Evolutionary conservation across 2,113 vertebrate genomes (phyloP), one percentile per base, ranked within the genome.

Genomic region (Symphodus melops): DNA sequence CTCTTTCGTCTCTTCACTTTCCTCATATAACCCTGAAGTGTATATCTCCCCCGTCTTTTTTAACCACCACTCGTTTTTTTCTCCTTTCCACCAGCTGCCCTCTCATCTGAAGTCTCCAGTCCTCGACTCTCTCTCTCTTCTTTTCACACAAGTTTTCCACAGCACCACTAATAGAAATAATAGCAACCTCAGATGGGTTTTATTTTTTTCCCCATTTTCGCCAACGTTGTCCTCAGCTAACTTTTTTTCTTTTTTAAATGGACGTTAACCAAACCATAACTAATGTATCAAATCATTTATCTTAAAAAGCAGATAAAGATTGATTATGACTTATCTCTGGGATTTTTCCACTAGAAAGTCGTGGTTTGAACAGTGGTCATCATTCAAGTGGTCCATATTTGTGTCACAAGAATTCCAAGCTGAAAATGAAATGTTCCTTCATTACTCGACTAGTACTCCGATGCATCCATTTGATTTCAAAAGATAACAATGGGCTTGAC

Each of bases 1-100:
- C 42, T 57, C 44, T 65, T 69, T 14, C 10, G 58, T 58, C 59
- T 53, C 4, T 60, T 62, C 58, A 52, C 75, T 75, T 81, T 23
- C 23, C 11, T 5, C 10, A 64, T 28, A 66, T 65, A 37, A 37
- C 59, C 11, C 20, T 12, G 19, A 39, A 57, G n/a, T 23, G 16
- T 46, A 25, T n/a, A 46, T 28, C 25, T 25, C 4, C 2, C 25
- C n/a, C n/a, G n/a, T n/a, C n/a, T n/a, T n/a, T n/a, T n/a, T 25
- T 25, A 25, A 64, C 20, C 63, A 54, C 59, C 46, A 42, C 8
- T 36, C 53, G 39, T 20, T 23, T 76, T 62, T 52, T 19, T 16
- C 12, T 44, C 42, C 42, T 14, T 17, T 19, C 14, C 2, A 3
- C 4, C 46, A 19, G 46, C 16, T 48, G 3, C 16, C 46, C 14